phyloP scores from a whole-genome alignment of 2,797 vertebrate species.

The Sphaeramia orbicularis region DNA sequence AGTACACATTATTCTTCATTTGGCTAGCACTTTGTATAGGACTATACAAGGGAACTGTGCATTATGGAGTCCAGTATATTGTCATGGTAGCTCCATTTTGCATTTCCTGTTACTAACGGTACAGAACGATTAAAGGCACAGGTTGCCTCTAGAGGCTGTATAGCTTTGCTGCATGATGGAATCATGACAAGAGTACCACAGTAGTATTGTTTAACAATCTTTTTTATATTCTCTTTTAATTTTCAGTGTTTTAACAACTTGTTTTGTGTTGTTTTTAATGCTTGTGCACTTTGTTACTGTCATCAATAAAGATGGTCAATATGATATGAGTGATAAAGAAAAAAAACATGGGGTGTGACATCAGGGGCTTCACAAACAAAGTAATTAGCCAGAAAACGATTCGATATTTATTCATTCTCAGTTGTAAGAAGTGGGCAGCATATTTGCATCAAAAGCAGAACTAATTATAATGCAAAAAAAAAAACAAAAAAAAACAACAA shows the following conservation, averaged over 20 bases:
- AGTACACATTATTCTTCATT: slow-evolving; percentile 72
- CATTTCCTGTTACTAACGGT: slow-evolving; percentile 76
- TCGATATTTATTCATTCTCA: no score
- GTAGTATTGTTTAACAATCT: slow-evolving; percentile 84
- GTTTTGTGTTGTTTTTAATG: slow-evolving; percentile 76
- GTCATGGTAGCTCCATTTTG: slow-evolving; percentile 66
- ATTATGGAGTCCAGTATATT: slow-evolving; percentile 73
- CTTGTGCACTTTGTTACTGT: slow-evolving; percentile 87
- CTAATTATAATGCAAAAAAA: no score
- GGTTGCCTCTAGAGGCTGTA: slow-evolving; percentile 89
- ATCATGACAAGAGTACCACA: slow-evolving; percentile 84
- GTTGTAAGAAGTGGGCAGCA: no score
- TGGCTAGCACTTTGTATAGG: slow-evolving; percentile 80
- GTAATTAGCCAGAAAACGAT: no score
- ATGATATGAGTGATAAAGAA: slow-evolving; percentile 30
- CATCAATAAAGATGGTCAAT: slow-evolving; percentile 83
- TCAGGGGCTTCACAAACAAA: not conserved
- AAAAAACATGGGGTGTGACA: not conserved
- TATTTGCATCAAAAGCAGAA: no score
- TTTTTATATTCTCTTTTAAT: slow-evolving; percentile 74
- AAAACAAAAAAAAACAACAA: no score
- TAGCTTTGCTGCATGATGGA: slow-evolving; percentile 87
- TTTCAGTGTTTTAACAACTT: slow-evolving; percentile 77
- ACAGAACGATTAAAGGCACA: slow-evolving; percentile 89
- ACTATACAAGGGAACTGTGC: slow-evolving; percentile 70